Evolutionary conservation across 1,140 invertebrate species (phyloP).

Genomic region (Rhopalosiphum padi): DNA sequence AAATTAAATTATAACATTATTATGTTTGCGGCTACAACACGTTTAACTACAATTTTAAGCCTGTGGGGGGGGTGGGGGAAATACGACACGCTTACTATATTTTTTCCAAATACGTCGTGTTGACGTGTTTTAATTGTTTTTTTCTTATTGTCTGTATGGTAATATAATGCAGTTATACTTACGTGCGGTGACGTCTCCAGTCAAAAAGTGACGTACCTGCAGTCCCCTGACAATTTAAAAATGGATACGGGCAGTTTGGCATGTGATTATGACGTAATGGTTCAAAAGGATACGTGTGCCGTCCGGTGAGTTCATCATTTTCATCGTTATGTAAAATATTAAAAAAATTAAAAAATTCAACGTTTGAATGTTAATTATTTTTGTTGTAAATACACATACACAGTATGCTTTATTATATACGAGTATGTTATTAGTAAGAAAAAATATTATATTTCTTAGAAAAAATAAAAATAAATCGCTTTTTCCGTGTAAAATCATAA

Average conservation of each 20-base stretch:
- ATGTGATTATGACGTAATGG: slow-evolving; percentile 63
- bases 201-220: slow-evolving; percentile 62
- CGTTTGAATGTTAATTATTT: neutral
- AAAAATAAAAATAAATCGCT: neutral
- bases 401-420: neutral
- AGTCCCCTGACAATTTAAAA: slow-evolving; percentile 62
- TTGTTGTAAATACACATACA: neutral
- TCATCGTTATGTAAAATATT: neutral
- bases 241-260: slow-evolving; percentile 62
- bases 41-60: neutral
- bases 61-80: no score
- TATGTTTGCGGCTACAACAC: neutral
- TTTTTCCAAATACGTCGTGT: neutral
- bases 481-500: neutral
- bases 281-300: slow-evolving; percentile 63
- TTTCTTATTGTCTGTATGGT: neutral
- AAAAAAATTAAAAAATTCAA: neutral
- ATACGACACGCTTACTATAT: neutral
- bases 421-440: neutral
- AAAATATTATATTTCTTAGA: neutral
- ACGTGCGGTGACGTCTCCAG: slow-evolving; percentile 62
- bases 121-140: neutral
- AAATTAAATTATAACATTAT: neutral
- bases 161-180: slow-evolving; percentile 61
- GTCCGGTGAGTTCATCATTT: slow-evolving; percentile 61